Evolutionary conservation across 53 echinoderm and acorn worm species (phyloP).

Genomic region (Luidia sarsii): DNA sequence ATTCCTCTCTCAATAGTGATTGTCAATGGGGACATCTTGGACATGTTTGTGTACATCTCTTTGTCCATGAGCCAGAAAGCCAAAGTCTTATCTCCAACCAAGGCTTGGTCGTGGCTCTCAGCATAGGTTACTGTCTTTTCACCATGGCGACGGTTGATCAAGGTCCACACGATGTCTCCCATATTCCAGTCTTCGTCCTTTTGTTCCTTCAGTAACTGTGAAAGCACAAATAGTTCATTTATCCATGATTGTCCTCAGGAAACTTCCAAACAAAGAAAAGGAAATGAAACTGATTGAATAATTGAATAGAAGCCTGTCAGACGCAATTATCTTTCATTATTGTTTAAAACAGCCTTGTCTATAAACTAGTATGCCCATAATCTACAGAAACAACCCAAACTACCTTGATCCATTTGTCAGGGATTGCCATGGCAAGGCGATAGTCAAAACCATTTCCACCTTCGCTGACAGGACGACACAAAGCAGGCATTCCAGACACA

Average conservation of each 20-base stretch:
- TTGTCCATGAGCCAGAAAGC: slow-evolving; percentile 99
- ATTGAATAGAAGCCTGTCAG: no score
- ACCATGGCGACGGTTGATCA: slow-evolving; percentile 92
- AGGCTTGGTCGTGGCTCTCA: slow-evolving; percentile 95
- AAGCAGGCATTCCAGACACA: slow-evolving; percentile 98
- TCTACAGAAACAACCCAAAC: no score
- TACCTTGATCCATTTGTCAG: slow-evolving; percentile 99
- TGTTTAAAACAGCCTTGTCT: no score
- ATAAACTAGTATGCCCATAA: no score
- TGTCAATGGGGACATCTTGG: slow-evolving; percentile 64
- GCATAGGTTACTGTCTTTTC: slow-evolving; percentile 90
- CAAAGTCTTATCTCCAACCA: slow-evolving; percentile 95
- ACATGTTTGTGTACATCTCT: slow-evolving; percentile 99
- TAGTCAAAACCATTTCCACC: slow-evolving; percentile 96
- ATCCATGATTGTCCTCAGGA: no score
- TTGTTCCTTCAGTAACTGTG: slow-evolving; percentile 75
- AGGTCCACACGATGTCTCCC: slow-evolving; percentile 84
- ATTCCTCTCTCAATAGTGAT: slow-evolving; percentile 81
- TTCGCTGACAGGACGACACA: slow-evolving; percentile 80
- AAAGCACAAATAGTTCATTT: no score
- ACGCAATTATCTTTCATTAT: no score
- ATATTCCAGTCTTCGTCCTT: slow-evolving; percentile 98
- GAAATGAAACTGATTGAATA: no score
- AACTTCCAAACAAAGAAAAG: no score
- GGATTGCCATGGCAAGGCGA: slow-evolving; percentile 93